phyloP scores from a whole-genome alignment of 2,797 vertebrate species.

The Lutjanus argentimaculatus region DNA sequence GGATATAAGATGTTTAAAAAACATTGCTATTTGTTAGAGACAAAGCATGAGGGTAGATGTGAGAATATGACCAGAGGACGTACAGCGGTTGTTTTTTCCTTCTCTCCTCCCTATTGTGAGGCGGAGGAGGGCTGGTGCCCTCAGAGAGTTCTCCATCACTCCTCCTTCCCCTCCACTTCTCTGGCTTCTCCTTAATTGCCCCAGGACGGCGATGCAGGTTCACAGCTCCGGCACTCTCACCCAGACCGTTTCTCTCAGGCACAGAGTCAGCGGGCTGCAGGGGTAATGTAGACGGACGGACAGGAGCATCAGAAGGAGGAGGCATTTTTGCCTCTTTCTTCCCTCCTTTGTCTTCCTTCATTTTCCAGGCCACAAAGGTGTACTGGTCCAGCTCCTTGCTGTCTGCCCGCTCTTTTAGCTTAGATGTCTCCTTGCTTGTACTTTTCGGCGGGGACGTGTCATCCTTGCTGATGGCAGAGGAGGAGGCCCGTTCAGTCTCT shows the following conservation, averaged over 20 bases:
- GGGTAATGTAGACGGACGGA: slow-evolving; percentile 87
- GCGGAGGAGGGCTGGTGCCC: slow-evolving; percentile 45
- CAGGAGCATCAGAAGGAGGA: slow-evolving; percentile 45
- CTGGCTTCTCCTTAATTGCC: slow-evolving; percentile 88
- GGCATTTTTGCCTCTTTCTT: slow-evolving; percentile 77
- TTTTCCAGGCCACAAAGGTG: slow-evolving; percentile 73
- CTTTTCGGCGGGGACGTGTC: slow-evolving; percentile 58
- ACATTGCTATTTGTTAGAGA: not conserved
- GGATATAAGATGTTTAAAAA: not conserved
- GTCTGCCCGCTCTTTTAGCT: slow-evolving; percentile 75
- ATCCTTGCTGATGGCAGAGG: slow-evolving; percentile 69
- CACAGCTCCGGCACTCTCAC: slow-evolving; percentile 69
- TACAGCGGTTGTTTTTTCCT: slow-evolving; percentile 75
- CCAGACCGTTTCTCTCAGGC: slow-evolving; percentile 62
- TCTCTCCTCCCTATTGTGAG: slow-evolving; percentile 59
- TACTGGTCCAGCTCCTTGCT: slow-evolving; percentile 88
- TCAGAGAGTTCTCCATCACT: slow-evolving; percentile 72
- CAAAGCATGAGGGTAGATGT: not conserved
- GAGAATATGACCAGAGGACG: slow-evolving; percentile 28
- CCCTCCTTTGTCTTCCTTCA: slow-evolving; percentile 71
- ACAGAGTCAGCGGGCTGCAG: slow-evolving; percentile 63
- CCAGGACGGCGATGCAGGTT: slow-evolving; percentile 85
- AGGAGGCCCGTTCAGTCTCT: slow-evolving; percentile 89
- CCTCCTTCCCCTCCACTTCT: slow-evolving; percentile 89
- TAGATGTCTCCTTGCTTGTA: slow-evolving; percentile 71